These are phyloP conservation scores for Oreotrochilus melanogaster DNA, from an alignment of 2,113 vertebrate genomes.

Conservation along the genomic window DNA sequence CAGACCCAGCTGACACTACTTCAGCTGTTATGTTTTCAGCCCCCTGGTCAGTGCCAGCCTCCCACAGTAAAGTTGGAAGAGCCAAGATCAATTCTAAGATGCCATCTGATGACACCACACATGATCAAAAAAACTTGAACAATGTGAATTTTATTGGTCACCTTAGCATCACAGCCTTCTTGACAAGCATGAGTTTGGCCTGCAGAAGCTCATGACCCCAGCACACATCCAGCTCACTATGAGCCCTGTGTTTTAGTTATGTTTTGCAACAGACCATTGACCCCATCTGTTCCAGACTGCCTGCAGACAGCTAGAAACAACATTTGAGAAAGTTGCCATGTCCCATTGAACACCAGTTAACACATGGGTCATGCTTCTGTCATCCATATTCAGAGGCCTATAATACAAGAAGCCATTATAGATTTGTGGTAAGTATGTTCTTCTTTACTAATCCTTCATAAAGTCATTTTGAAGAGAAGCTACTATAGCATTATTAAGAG, in stretches of 20 bases:
- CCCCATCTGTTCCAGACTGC: not conserved
- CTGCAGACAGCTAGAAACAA: accelerated
- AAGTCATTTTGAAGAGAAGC: not conserved
- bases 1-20: not conserved
- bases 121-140: not conserved
- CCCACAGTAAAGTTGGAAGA: not conserved
- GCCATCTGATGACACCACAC: not conserved
- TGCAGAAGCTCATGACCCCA: not conserved
- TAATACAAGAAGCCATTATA: not conserved
- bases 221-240: accelerated
- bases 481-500: not conserved
- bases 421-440: not conserved
- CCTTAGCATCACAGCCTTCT: too few relatives aligned
- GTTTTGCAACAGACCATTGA: not conserved
- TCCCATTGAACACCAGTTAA: not conserved
- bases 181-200: not conserved
- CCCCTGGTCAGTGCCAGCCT: not conserved
- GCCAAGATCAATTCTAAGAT: not conserved
- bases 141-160: not conserved
- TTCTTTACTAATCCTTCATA: not conserved
- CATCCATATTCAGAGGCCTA: not conserved
- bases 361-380: not conserved
- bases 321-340: accelerated
- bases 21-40: not conserved
- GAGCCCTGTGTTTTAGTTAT: not conserved